Evolutionary conservation across 2,797 vertebrate genomes (phyloP), one percentile per base, ranked within the genome.

Genomic region (Gadopsis bispinosus): DNA sequence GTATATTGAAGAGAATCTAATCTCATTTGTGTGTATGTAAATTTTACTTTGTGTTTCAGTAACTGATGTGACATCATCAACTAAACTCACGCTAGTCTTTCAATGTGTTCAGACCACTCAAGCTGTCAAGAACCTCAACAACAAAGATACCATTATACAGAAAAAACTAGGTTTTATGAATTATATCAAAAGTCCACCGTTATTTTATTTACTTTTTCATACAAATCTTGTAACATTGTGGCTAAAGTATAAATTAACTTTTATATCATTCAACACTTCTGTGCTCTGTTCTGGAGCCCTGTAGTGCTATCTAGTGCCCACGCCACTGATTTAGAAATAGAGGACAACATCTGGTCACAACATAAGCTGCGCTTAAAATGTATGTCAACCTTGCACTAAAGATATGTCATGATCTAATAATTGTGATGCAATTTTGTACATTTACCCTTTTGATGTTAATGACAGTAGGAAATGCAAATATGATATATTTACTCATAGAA

Each of bases 271-370:
- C 3, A 62, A 53, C 13, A 31, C 0, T 10, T 9, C 7, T 56
- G 20, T 56, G 41, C 11, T 10, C 7, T n/a, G 37, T 22, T 51
- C 3, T 59, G 45, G 31, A 67, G 31, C 31, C 1, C 13, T 48
- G 1, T 29, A 55, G 11, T 61, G 75, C 75, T 66, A 79, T 69
- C 68, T 75, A 72, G 56, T 79, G 68, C 7, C 12, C 1, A 10
- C 13, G 39, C 7, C 47, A 50, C 37, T 39, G 37, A 39, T 39
- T 39, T 39, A 39, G 37, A 39, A 39, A 39, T 39, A 39, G 8
- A 39, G 37, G 37, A 10, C 37, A 8, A 39, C 37, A 39, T 39
- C 37, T 39, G 35, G 35, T 37, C 35, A 37, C 35, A 4, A 8
- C 35, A 37, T 37, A 37, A 33, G 16, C 17, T 19, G 9, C 11